Evolutionary conservation across 2,113 vertebrate species (phyloP), one percentile per base, ranked within the genome.

Genomic region (Myrmophylax atrothorax): DNA sequence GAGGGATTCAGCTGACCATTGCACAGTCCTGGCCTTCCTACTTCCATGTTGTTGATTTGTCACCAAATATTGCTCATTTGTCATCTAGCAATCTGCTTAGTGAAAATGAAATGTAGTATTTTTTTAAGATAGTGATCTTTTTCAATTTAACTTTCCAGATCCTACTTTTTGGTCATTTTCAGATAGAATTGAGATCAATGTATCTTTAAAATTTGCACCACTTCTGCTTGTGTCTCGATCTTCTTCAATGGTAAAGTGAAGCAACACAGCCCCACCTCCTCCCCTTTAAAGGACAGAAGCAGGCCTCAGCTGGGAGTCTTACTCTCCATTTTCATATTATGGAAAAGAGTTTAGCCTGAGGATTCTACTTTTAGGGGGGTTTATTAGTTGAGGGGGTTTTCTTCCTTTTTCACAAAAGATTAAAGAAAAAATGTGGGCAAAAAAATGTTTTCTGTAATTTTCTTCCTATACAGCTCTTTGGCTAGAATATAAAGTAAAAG

Each of bases 81-180:
- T 49, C 20, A 68, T 55, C 22, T 93, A 73, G 55, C 25, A 86
- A 92, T 37, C 33, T 66, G 50, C 58, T 62, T 37, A 89, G 38
- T 58, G 73, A 33, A 93, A 95, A 88, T 37, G 6, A 93, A 94
- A 94, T 35, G 23, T 37, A 11, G 10, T 4, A 22, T 44, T 90
- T 73, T 50, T 46, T 85, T 8, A 56, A 90, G 19, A 60, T 8
- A 52, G 73, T 17, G 12, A 46, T 37, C 24, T 28, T 77, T 90
- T 94, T 80, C 60, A 95, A 85, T n/a, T 38, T 91, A 87, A 62
- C 12, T 78, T 90, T 94, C 37, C 50, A 93, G 28, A 68, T 33
- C 23, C 29, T 59, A 24, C 10, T 7, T 87, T 95, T 93, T 60
- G 70, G 25, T 90, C 67, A 55, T 31, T 90, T 75, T 67, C 87